phyloP scores from a whole-genome alignment of 2,888 invertebrate species.

The Scotopteryx bipunctaria region DNA sequence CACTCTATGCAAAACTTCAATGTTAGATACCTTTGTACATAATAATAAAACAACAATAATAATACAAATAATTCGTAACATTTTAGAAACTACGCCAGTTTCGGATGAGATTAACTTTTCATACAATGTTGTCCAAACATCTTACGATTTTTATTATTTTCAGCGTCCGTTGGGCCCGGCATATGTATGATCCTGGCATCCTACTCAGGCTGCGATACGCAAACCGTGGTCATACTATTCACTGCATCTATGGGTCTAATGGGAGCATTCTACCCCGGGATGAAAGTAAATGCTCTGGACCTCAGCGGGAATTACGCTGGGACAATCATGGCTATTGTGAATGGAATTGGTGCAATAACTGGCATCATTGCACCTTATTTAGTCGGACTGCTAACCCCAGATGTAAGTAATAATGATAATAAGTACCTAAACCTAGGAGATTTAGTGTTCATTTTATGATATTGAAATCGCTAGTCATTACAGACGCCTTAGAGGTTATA shows the following conservation, averaged over 20 bases:
- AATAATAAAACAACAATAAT: no score
- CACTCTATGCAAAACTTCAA: no score
- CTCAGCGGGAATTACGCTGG: conserved; percentile 87
- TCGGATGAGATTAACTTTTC: no score
- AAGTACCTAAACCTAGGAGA: no score
- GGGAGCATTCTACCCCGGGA: conserved; percentile 88
- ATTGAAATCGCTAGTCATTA: conserved; percentile 4
- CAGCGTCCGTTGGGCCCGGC: conserved; percentile 87
- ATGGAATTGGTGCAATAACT: conserved; percentile 88
- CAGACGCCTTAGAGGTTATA: no score
- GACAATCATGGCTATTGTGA: conserved; percentile 87
- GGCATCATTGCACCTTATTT: conserved; percentile 88
- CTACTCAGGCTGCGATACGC: conserved; percentile 86
- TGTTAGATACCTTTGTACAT: no score
- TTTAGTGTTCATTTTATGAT: no score
- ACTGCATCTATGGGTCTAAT: conserved; percentile 87
- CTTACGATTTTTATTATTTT: no score
- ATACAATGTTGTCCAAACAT: no score
- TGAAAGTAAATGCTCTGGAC: conserved; percentile 87
- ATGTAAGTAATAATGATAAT: no score
- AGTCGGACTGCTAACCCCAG: conserved; percentile 86
- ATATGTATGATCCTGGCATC: conserved; percentile 87
- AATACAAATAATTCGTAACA: no score
- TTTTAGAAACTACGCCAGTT: no score
- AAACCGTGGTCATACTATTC: conserved; percentile 84